Percentiles rank a stretch among this genome's conserved stretches.
Conservation (phyloP, 2,797 vertebrate species). For the Antennarius maculatus region DNA sequence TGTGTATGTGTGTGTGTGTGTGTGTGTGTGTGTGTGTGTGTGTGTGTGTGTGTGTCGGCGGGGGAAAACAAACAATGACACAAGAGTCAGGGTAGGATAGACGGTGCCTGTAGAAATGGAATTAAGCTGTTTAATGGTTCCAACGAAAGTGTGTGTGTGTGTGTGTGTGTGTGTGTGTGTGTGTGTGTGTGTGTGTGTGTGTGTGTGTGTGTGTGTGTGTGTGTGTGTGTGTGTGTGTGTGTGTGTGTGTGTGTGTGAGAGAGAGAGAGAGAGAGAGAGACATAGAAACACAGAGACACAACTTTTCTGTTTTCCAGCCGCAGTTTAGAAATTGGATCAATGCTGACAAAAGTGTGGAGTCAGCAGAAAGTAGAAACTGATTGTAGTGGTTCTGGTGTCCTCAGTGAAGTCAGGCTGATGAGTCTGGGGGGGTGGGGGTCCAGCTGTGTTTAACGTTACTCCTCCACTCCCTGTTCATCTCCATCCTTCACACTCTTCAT, state of each 20-base stretch:
- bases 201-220: no score
- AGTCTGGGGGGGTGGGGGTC: slow-evolving; percentile 22
- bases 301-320: slow-evolving; percentile 17
- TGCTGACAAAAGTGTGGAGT: slow-evolving; percentile 19
- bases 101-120: slow-evolving; percentile 42
- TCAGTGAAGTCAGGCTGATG: slow-evolving; percentile 3
- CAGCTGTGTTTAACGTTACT: slow-evolving; percentile 40
- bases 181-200: no score
- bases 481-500: slow-evolving; percentile 61
- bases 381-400: slow-evolving; percentile 4
- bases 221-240: no score
- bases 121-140: slow-evolving; percentile 29
- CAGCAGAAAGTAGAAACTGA: slow-evolving; percentile 25
- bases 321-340: slow-evolving; percentile 37
- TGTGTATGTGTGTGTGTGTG: slow-evolving; percentile 51
- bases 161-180: no score
- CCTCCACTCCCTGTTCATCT: slow-evolving; percentile 65
- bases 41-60: slow-evolving; percentile 41
- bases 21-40: slow-evolving; percentile 45
- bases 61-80: slow-evolving; percentile 54
- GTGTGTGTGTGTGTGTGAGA: no score
- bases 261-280: no score
- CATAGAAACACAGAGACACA: background rate
- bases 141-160: slow-evolving; percentile 22
- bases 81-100: slow-evolving; percentile 62